These are phyloP conservation scores for Staurois parvus DNA, from an alignment of 2,797 vertebrate species.

Conservation along the genomic window DNA sequence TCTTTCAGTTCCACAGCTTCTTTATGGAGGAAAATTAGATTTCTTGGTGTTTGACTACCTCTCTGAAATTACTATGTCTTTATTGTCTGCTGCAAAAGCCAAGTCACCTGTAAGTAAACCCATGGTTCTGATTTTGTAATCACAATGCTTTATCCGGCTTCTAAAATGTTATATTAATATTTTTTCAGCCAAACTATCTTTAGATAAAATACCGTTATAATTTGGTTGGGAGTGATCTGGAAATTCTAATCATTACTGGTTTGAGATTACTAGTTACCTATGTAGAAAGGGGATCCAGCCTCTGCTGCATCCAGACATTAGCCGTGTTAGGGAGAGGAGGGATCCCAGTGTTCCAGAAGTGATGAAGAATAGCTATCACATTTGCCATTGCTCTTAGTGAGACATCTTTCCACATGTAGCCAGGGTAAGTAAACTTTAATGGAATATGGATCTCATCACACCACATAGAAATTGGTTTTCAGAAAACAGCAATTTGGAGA, in stretches of 20 bases:
- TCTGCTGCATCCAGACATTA: neutral
- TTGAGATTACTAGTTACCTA: no score
- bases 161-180: neutral
- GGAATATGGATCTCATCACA: neutral
- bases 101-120: constrained; percentile 81
- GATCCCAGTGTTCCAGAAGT: no score
- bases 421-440: no score
- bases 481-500: no score
- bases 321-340: no score
- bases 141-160: neutral
- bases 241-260: no score
- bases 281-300: no score
- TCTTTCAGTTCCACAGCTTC: constrained; percentile 82
- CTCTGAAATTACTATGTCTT: constrained; percentile 89
- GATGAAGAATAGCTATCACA: neutral
- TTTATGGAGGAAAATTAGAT: constrained; percentile 82
- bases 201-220: neutral
- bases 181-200: neutral
- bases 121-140: neutral
- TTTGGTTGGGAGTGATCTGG: no score
- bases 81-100: constrained; percentile 81
- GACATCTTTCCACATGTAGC: no score
- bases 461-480: no score
- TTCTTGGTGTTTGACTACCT: constrained; percentile 90
- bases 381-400: neutral